Percentiles rank a stretch among this genome's conserved stretches.
These are phyloP conservation scores for Ceratina japonica DNA, from an alignment of 1,140 invertebrate genomes.

Conservation along the genomic window DNA sequence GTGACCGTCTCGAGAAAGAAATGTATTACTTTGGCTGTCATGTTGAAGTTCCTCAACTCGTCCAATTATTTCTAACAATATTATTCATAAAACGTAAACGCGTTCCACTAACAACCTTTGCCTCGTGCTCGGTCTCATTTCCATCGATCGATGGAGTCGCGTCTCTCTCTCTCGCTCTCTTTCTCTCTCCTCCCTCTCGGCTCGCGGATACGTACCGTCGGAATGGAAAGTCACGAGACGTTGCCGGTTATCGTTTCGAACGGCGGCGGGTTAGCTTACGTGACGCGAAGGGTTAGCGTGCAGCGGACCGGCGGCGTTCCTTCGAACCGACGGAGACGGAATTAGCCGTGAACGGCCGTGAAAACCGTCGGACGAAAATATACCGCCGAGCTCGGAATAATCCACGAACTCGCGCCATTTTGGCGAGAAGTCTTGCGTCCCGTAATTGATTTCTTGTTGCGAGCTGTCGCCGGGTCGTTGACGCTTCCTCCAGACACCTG, in stretches of 20 bases:
- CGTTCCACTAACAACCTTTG: not conserved
- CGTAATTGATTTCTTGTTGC: slow-evolving; percentile 20
- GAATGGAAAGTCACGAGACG: slow-evolving; percentile 30
- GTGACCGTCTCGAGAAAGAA: too few species aligned
- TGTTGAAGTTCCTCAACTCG: too few species aligned
- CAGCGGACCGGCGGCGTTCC: not conserved
- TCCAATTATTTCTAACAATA: slow-evolving; percentile 1
- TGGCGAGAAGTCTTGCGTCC: not conserved
- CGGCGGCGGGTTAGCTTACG: not conserved
- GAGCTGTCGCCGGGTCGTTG: slow-evolving; percentile 1
- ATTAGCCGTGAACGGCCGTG: slow-evolving; percentile 34
- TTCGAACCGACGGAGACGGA: slow-evolving; percentile 4
- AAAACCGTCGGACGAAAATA: slow-evolving; percentile 25
- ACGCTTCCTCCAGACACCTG: slow-evolving; percentile 1
- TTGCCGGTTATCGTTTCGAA: slow-evolving; percentile 1
- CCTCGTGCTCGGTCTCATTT: not conserved
- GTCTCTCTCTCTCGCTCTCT: too few species aligned
- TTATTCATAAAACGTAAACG: not conserved
- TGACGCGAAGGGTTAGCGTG: slow-evolving; percentile 16
- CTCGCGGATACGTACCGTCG: not conserved
- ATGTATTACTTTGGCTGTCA: too few species aligned
- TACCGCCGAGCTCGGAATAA: slow-evolving; percentile 19
- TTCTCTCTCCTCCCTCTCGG: not conserved
- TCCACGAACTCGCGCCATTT: slow-evolving; percentile 12
- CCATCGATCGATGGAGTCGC: slow-evolving; percentile 9